phyloP scores from a whole-genome alignment of 1,140 invertebrate genomes.

The Choristoneura fumiferana region DNA sequence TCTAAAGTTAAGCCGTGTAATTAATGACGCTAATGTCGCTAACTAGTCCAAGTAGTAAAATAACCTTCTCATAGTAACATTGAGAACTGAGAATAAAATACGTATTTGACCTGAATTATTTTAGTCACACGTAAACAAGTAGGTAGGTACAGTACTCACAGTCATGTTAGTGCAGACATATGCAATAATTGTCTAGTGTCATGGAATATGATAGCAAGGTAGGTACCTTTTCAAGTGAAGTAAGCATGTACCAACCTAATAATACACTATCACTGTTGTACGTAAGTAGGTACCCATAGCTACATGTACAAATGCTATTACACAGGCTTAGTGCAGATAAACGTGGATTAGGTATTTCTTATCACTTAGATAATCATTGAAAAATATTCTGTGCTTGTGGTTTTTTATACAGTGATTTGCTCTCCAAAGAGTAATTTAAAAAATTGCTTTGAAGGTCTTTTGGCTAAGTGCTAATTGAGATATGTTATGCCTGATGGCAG shows the following conservation, averaged over 20 bases:
- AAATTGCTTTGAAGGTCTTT: slow-evolving; percentile 13
- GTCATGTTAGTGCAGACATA: no score
- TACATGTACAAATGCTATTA: no score
- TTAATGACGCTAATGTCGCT: not conserved
- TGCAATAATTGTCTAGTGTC: no score
- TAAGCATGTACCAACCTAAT: no score
- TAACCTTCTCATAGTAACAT: slow-evolving; percentile 8
- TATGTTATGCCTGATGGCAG: slow-evolving; percentile 10
- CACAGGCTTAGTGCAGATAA: no score
- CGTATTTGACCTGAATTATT: slow-evolving; percentile 6
- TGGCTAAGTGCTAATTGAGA: slow-evolving; percentile 33
- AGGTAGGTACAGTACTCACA: no score
- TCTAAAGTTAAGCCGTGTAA: slow-evolving; percentile 12
- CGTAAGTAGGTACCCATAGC: no score
- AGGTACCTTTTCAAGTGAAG: no score
- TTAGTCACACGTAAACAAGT: not conserved
- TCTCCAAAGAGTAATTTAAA: slow-evolving; percentile 19
- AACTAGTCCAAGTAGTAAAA: not conserved
- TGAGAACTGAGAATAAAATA: not conserved
- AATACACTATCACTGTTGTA: no score
- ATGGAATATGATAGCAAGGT: no score
- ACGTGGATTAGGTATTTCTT: slow-evolving; percentile 17
- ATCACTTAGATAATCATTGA: slow-evolving; percentile 33
- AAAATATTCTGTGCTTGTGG: slow-evolving; percentile 20
- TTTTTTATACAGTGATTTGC: slow-evolving; percentile 29